Evolutionary conservation across 2,797 vertebrate species (phyloP).

Genomic region (Pseudochaenichthys georgianus): DNA sequence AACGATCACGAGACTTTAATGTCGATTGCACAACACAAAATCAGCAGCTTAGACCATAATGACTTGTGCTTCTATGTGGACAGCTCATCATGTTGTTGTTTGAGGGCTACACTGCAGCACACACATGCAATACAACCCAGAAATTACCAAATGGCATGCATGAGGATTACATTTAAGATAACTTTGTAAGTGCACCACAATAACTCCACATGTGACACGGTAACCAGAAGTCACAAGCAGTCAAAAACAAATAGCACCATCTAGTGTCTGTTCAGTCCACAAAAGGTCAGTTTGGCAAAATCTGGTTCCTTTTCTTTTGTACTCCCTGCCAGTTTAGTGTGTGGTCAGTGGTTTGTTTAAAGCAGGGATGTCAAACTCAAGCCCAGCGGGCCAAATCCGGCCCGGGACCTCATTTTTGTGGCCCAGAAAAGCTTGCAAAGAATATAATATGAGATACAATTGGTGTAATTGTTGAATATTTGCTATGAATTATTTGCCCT

Average conservation of each 20-base stretch:
- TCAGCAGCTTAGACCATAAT: constrained; percentile 13
- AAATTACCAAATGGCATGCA: background rate
- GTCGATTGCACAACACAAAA: constrained; percentile 42
- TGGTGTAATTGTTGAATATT: too few species aligned
- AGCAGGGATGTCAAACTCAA: too few species aligned
- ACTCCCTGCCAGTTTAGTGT: background rate
- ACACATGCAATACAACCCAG: background rate
- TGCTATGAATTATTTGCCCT: too few species aligned
- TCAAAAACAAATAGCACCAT: constrained; percentile 70
- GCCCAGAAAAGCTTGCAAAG: too few species aligned
- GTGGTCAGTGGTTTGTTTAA: background rate
- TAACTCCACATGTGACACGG: background rate
- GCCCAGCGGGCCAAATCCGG: too few species aligned
- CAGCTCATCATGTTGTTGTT: constrained; percentile 21
- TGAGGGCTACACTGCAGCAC: constrained; percentile 15
- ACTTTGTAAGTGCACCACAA: background rate
- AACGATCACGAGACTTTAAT: constrained; percentile 21
- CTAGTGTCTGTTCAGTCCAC: constrained; percentile 67
- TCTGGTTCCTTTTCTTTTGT: background rate
- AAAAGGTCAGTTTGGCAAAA: constrained; percentile 1
- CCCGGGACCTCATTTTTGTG: too few species aligned
- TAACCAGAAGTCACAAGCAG: background rate
- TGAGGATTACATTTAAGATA: background rate
- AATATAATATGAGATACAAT: too few species aligned
- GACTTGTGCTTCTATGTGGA: constrained; percentile 4